A percentile compares a stretch with the other conserved stretches of the same genome.
These are phyloP conservation scores for Isotomurus palustris DNA, from an alignment of 2,888 invertebrate genomes.

Conservation along the genomic window DNA sequence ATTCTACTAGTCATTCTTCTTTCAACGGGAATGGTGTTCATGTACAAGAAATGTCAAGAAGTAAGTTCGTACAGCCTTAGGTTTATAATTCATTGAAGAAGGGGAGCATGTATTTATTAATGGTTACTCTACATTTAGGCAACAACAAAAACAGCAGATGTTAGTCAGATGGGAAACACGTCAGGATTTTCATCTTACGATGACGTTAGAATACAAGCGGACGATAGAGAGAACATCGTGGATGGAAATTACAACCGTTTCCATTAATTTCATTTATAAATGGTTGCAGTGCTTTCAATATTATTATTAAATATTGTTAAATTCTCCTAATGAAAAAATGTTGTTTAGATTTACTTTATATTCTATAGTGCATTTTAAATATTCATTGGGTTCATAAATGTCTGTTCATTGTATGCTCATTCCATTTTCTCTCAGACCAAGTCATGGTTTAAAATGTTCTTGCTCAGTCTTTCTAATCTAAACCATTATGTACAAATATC, in stretches of 20 bases:
- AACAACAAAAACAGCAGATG: constrained; percentile 29
- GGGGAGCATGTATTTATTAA: neutral
- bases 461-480: too few relatives aligned
- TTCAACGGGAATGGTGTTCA: constrained; percentile 26
- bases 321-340: too few relatives aligned
- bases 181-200: constrained; percentile 36
- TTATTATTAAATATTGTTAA: too few relatives aligned
- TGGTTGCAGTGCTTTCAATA: neutral
- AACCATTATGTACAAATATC: neutral
- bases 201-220: constrained; percentile 33
- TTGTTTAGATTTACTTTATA: too few relatives aligned
- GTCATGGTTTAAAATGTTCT: too few relatives aligned
- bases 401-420: too few relatives aligned
- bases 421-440: too few relatives aligned
- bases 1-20: constrained; percentile 38
- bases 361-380: too few relatives aligned
- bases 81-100: neutral
- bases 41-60: constrained; percentile 39
- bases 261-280: constrained; percentile 1
- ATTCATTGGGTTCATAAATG: too few relatives aligned
- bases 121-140: constrained; percentile 17
- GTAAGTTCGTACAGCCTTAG: constrained; percentile 4
- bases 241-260: constrained; percentile 37
- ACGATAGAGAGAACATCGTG: constrained; percentile 37
- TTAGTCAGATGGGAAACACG: constrained; percentile 33